Percentiles rank a stretch among this genome's conserved stretches.
These are phyloP conservation scores for Melinopterus prodromus DNA, from an alignment of 2,888 invertebrate genomes.

Conservation along the genomic window DNA sequence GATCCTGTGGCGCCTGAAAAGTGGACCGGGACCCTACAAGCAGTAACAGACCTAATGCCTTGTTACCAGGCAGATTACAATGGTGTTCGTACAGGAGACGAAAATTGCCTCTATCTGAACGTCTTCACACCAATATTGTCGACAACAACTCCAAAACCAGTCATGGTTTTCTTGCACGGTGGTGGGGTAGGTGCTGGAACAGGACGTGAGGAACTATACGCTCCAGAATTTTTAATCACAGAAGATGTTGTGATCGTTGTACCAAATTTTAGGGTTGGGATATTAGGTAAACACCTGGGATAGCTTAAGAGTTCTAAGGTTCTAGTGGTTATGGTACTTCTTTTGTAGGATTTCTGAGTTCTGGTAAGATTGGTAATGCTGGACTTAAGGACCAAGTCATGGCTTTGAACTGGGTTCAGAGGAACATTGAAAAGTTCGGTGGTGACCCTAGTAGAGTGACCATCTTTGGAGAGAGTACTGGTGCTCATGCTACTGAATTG, in stretches of 20 bases:
- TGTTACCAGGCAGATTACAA: constrained; percentile 41
- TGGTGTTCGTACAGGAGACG: not conserved
- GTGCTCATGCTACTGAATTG: not conserved
- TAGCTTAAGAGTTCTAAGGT: not conserved
- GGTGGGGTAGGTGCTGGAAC: constrained; percentile 56
- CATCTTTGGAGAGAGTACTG: constrained; percentile 11
- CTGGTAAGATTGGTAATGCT: constrained; percentile 15
- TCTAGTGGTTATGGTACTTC: not conserved
- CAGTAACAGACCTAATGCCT: constrained; percentile 42
- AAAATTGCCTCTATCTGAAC: constrained; percentile 47
- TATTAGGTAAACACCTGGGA: constrained; percentile 31
- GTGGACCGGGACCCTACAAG: constrained; percentile 47
- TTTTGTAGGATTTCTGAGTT: not conserved
- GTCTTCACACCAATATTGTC: constrained; percentile 46
- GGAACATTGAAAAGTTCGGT: constrained; percentile 14
- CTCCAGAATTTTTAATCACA: constrained; percentile 55
- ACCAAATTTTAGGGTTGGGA: constrained; percentile 52
- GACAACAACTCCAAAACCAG: constrained; percentile 47
- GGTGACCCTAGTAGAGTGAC: constrained; percentile 18
- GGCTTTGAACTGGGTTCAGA: constrained; percentile 22
- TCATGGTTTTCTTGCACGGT: constrained; percentile 61
- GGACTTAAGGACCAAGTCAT: constrained; percentile 10
- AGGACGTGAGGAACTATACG: constrained; percentile 51
- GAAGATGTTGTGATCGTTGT: constrained; percentile 56
- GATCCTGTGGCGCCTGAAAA: constrained; percentile 44